Percentiles rank a stretch among this genome's conserved stretches.
phyloP scores from a whole-genome alignment of 2,888 invertebrate genomes.

The Lochmaea crataegi region DNA sequence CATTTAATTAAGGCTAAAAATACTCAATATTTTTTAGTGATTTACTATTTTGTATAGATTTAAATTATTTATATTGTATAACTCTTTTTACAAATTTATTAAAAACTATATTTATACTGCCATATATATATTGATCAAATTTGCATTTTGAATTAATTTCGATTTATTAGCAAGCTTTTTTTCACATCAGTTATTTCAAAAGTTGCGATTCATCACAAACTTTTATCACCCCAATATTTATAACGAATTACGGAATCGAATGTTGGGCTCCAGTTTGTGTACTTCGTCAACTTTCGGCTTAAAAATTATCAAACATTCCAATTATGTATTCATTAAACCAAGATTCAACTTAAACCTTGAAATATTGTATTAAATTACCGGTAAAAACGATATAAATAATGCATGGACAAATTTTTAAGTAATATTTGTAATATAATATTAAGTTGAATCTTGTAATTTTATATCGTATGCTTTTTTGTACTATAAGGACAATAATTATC shows the following conservation, averaged over 20 bases:
- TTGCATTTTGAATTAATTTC: not conserved
- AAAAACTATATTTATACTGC: conserved; percentile 34
- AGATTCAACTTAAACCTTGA: not conserved
- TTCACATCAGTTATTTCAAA: not conserved
- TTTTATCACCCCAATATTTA: not conserved
- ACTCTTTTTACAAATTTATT: conserved; percentile 37
- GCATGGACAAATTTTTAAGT: not conserved
- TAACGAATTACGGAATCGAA: too few species aligned
- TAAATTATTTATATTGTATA: conserved; percentile 40
- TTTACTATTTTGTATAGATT: conserved; percentile 41
- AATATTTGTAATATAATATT: not conserved
- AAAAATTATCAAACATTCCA: conserved; percentile 21
- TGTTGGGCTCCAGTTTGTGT: too few species aligned
- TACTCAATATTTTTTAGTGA: conserved; percentile 43
- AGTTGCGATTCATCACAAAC: not conserved
- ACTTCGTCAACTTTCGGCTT: too few species aligned
- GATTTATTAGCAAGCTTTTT: not conserved
- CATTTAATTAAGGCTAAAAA: conserved; percentile 35
- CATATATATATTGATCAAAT: conserved; percentile 34
- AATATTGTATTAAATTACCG: not conserved
- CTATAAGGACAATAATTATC: conserved; percentile 32
- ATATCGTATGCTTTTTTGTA: conserved; percentile 21
- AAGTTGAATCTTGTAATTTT: conserved; percentile 2
- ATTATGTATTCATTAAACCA: not conserved
- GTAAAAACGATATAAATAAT: not conserved